Evolutionary conservation across 1,140 invertebrate species (phyloP).

Genomic region (Cyphomyrmex costatus): DNA sequence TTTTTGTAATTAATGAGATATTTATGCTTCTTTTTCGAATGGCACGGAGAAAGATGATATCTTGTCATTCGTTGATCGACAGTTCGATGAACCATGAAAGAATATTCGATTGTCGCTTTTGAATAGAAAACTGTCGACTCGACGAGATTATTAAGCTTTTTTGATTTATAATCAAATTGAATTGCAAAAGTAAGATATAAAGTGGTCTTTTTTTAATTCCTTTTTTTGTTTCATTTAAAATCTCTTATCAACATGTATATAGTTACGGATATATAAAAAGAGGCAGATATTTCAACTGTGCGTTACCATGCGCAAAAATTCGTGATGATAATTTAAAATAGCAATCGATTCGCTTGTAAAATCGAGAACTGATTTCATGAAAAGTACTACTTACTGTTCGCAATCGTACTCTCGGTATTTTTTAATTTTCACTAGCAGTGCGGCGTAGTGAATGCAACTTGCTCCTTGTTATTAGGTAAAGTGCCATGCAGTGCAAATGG

Average conservation of each 20-base stretch:
- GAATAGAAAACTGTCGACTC: constrained; percentile 70
- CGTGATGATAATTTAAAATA: constrained; percentile 14
- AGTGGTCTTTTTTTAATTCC: neutral
- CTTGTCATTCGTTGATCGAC: constrained; percentile 27
- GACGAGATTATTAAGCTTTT: constrained; percentile 72
- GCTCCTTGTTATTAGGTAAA: constrained; percentile 38
- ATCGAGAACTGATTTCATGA: neutral
- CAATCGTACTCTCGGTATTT: neutral
- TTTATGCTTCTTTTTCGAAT: neutral
- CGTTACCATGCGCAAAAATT: neutral
- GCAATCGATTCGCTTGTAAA: neutral
- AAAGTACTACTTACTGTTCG: neutral
- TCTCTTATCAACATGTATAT: neutral
- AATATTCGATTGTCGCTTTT: constrained; percentile 11
- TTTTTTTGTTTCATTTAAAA: neutral
- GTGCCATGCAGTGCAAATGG: constrained; percentile 1
- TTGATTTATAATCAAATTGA: constrained; percentile 67
- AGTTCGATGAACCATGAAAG: constrained; percentile 81
- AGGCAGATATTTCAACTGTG: neutral
- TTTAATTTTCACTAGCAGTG: constrained; percentile 7
- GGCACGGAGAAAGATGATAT: neutral
- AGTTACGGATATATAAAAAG: neutral
- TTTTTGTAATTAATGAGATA: neutral
- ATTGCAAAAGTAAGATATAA: neutral
- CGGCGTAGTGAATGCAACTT: constrained; percentile 31